Conservation (phyloP, 2,797 vertebrate species). For the Emys orbicularis region DNA sequence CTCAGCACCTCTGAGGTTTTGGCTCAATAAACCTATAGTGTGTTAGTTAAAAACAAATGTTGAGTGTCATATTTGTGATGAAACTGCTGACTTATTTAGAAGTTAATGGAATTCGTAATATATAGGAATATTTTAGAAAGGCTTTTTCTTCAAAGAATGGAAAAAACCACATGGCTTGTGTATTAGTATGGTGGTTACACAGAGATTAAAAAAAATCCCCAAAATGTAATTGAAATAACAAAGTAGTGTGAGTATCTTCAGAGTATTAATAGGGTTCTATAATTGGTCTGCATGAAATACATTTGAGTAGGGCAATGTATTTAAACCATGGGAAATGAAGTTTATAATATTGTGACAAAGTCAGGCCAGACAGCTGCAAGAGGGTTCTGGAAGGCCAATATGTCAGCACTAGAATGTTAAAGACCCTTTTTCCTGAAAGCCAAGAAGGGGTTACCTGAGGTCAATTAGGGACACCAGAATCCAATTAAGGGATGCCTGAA, state of each 20-base stretch:
- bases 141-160: not conserved
- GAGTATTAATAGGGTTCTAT: not conserved
- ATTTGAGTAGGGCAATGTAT: not conserved
- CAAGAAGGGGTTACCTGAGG: no score
- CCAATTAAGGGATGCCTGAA: no score
- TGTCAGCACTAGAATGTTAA: no score
- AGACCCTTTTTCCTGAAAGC: no score
- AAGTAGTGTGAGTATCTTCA: not conserved
- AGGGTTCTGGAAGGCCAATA: no score
- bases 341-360: not conserved
- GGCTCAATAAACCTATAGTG: not conserved
- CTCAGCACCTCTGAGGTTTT: not conserved
- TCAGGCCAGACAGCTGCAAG: no score
- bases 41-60: not conserved
- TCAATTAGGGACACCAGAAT: no score
- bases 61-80: not conserved
- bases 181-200: not conserved
- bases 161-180: not conserved
- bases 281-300: not conserved
- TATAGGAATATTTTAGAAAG: not conserved
- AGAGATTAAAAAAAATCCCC: not conserved
- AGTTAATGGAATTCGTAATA: not conserved
- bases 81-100: not conserved
- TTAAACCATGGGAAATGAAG: not conserved
- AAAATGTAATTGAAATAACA: not conserved